Percentiles rank a stretch among this genome's conserved stretches.
Evolutionary conservation across 1,140 invertebrate species (phyloP).

Genomic region (Acromyrmex echinatior): DNA sequence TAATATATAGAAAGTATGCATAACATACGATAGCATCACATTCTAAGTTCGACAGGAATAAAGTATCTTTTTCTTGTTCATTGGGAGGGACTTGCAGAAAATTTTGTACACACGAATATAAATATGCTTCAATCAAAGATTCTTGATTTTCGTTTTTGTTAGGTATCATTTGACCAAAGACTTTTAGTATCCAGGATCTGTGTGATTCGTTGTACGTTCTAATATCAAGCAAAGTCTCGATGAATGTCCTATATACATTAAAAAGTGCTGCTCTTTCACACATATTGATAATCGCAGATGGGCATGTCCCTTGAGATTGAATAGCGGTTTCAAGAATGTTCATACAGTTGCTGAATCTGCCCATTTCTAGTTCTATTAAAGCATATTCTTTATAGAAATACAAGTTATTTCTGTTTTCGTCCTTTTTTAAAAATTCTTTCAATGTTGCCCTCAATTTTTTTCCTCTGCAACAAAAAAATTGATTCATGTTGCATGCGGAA

Average conservation of each 20-base stretch:
- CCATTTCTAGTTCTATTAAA: constrained; percentile 88
- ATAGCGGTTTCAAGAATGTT: constrained; percentile 86
- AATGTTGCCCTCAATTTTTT: constrained; percentile 87
- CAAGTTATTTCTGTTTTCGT: constrained; percentile 87
- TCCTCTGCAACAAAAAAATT: constrained; percentile 71
- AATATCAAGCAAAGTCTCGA: constrained; percentile 83
- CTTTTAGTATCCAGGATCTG: constrained; percentile 71
- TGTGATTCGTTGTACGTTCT: constrained; percentile 72
- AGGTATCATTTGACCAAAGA: constrained; percentile 74
- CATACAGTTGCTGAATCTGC: constrained; percentile 83
- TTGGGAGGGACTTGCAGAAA: constrained; percentile 69
- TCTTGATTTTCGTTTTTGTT: constrained; percentile 65
- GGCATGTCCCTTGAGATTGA: constrained; percentile 76
- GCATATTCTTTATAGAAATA: constrained; percentile 89
- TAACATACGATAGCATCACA: constrained; percentile 88
- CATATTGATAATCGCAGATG: constrained; percentile 69
- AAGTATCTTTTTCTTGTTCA: constrained; percentile 73
- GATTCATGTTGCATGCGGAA: not conserved
- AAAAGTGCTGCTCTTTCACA: constrained; percentile 82
- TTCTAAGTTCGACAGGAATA: constrained; percentile 86
- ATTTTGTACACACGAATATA: constrained; percentile 72
- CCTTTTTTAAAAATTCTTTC: constrained; percentile 87
- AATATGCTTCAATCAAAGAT: constrained; percentile 73
- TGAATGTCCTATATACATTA: constrained; percentile 84
- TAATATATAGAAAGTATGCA: constrained; percentile 86